These are phyloP conservation scores for Venustaconcha ellipsiformis DNA, from an alignment of 1,140 invertebrate genomes.

Conservation along the genomic window DNA sequence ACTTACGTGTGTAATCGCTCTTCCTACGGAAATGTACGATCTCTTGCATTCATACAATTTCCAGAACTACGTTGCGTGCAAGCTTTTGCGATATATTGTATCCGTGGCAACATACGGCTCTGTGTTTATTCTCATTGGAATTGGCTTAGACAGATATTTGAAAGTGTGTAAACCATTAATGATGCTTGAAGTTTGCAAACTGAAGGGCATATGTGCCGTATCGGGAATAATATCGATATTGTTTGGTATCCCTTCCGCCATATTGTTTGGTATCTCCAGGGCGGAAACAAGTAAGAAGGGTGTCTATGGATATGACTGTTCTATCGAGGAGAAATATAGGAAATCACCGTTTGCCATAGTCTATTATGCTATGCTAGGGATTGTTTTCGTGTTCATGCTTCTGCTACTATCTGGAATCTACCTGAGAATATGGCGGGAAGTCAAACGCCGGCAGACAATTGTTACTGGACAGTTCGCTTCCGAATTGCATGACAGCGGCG, in stretches of 20 bases:
- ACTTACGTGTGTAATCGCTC: slow-evolving; percentile 9
- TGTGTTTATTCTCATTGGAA: slow-evolving; percentile 6
- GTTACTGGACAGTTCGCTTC: background rate
- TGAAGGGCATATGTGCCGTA: slow-evolving; percentile 2
- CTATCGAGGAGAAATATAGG: slow-evolving; percentile 6
- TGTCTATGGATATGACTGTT: slow-evolving; percentile 10
- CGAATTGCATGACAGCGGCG: too few relatives aligned
- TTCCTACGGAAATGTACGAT: slow-evolving; percentile 20
- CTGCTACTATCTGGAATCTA: slow-evolving; percentile 5
- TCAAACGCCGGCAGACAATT: slow-evolving; percentile 17
- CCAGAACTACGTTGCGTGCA: background rate
- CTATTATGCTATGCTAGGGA: slow-evolving; percentile 5
- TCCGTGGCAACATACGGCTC: slow-evolving; percentile 9
- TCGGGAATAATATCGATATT: slow-evolving; percentile 1
- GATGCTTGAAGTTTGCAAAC: background rate
- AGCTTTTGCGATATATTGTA: slow-evolving; percentile 7
- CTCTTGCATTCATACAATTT: slow-evolving; percentile 19
- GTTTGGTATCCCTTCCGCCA: background rate
- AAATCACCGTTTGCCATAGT: background rate
- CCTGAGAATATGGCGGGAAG: slow-evolving; percentile 10
- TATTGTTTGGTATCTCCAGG: slow-evolving; percentile 7
- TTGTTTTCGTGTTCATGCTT: background rate
- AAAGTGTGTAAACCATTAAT: slow-evolving; percentile 6
- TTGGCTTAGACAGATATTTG: slow-evolving; percentile 11
- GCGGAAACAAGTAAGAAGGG: background rate